phyloP scores from a whole-genome alignment of 1,140 invertebrate species.

The Trichonephila clavata region DNA sequence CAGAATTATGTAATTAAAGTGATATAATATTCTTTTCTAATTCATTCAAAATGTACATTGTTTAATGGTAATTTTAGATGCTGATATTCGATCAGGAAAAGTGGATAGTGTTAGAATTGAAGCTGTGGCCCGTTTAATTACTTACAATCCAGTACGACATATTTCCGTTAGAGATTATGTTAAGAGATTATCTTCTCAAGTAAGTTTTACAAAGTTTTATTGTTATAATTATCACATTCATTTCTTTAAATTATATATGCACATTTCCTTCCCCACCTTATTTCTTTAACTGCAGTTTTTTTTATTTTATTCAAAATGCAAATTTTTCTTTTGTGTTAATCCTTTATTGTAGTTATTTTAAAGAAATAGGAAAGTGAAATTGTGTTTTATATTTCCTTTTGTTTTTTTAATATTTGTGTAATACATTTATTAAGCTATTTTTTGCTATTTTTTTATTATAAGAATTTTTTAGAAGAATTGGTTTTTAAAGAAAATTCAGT shows the following conservation, averaged over 20 bases:
- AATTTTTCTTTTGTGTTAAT: background rate
- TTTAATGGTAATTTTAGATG: background rate
- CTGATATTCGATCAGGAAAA: conserved; percentile 1
- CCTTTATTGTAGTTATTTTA: background rate
- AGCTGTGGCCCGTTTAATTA: conserved; percentile 29
- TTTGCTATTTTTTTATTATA: too few relatives aligned
- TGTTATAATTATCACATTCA: background rate
- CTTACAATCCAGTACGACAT: conserved; percentile 22
- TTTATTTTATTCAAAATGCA: background rate
- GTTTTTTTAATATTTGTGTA: too few relatives aligned
- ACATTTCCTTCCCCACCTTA: background rate
- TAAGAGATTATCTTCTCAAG: conserved; percentile 47
- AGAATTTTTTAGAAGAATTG: too few relatives aligned
- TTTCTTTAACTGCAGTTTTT: background rate
- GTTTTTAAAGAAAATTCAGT: too few relatives aligned
- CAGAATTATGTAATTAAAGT: too few relatives aligned
- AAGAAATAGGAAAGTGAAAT: too few relatives aligned
- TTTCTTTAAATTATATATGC: background rate
- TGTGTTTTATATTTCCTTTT: too few relatives aligned
- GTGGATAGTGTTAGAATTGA: conserved; percentile 40
- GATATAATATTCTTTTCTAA: too few relatives aligned
- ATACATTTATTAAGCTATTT: too few relatives aligned
- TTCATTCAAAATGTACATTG: too few relatives aligned
- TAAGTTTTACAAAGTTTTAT: background rate
- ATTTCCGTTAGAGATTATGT: conserved; percentile 47